These are phyloP conservation scores for Protula sp. DNA, from an alignment of 2,888 invertebrate genomes.

Conservation along the genomic window DNA sequence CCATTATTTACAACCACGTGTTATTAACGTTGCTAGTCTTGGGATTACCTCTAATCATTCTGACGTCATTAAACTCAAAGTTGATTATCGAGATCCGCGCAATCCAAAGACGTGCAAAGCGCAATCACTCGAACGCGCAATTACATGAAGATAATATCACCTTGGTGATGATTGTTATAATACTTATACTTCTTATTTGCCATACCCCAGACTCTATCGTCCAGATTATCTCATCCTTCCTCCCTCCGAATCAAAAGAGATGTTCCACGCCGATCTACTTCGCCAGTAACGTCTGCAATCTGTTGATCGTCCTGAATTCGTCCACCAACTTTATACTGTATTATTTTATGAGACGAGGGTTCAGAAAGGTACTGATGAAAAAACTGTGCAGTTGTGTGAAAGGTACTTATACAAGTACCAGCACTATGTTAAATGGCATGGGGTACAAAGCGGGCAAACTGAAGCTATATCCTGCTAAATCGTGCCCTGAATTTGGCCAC, in stretches of 20 bases:
- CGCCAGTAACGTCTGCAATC: constrained; percentile 6
- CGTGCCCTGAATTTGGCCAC: too few relatives aligned
- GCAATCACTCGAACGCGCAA: background rate
- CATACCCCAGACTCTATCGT: constrained; percentile 19
- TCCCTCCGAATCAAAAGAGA: background rate
- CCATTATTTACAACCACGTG: constrained; percentile 7
- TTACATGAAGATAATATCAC: constrained; percentile 17
- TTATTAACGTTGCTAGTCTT: constrained; percentile 12
- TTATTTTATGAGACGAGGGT: constrained; percentile 14
- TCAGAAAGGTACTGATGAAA: constrained; percentile 10
- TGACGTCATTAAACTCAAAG: constrained; percentile 13
- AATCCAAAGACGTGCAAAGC: background rate
- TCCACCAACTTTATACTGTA: constrained; percentile 19
- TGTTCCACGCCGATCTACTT: constrained; percentile 12
- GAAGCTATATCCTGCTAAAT: too few relatives aligned
- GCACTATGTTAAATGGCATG: too few relatives aligned
- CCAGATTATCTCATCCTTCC: constrained; percentile 1
- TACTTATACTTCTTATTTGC: constrained; percentile 15
- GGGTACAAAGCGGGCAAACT: too few relatives aligned
- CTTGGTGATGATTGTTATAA: constrained; percentile 16
- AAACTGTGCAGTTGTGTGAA: constrained; percentile 3
- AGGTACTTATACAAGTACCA: too few relatives aligned
- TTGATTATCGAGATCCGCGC: constrained; percentile 9
- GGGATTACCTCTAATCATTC: constrained; percentile 11
- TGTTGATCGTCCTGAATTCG: constrained; percentile 16